Percentiles rank a stretch among this genome's conserved stretches.
Evolutionary conservation across 2,797 vertebrate species (phyloP).

Genomic region (Macropodus opercularis): DNA sequence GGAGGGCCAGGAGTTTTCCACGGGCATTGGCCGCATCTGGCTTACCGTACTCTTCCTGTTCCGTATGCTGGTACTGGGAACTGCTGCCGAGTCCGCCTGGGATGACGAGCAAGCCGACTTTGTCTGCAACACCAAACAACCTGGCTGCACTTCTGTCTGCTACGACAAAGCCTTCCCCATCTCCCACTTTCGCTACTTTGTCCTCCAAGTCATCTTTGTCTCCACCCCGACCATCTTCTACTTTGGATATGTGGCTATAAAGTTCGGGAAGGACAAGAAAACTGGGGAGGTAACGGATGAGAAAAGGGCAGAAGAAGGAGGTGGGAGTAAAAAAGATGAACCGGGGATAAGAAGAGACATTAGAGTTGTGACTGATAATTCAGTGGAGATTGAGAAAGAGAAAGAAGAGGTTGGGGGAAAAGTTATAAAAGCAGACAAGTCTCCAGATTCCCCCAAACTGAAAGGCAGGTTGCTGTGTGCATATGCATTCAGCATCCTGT

Average conservation of each 20-base stretch:
- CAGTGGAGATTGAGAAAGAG: constrained; percentile 38
- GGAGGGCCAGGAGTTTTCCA: constrained; percentile 86
- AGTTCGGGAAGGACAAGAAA: constrained; percentile 30
- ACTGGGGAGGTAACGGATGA: constrained; percentile 24
- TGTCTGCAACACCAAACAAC: constrained; percentile 84
- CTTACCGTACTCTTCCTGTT: constrained; percentile 87
- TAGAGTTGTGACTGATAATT: constrained; percentile 25
- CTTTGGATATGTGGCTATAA: constrained; percentile 82
- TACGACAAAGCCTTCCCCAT: constrained; percentile 88
- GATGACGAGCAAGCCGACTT: constrained; percentile 85
- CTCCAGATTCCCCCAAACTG: constrained; percentile 60
- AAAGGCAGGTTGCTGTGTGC: constrained; percentile 80
- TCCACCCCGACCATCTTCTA: constrained; percentile 86
- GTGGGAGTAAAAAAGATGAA: constrained; percentile 16
- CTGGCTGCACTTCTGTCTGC: constrained; percentile 83
- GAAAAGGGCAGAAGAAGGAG: constrained; percentile 8
- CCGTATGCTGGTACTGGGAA: constrained; percentile 83
- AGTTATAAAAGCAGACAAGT: constrained; percentile 19
- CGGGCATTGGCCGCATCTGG: constrained; percentile 84
- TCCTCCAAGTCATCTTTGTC: constrained; percentile 86
- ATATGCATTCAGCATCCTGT: constrained; percentile 79
- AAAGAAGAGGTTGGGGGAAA: constrained; percentile 58
- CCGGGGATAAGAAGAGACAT: not conserved
- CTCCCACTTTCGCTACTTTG: constrained; percentile 87
- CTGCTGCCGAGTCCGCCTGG: constrained; percentile 85